phyloP scores from a whole-genome alignment of 2,888 invertebrate species.

The Drosophila melanocephala region DNA sequence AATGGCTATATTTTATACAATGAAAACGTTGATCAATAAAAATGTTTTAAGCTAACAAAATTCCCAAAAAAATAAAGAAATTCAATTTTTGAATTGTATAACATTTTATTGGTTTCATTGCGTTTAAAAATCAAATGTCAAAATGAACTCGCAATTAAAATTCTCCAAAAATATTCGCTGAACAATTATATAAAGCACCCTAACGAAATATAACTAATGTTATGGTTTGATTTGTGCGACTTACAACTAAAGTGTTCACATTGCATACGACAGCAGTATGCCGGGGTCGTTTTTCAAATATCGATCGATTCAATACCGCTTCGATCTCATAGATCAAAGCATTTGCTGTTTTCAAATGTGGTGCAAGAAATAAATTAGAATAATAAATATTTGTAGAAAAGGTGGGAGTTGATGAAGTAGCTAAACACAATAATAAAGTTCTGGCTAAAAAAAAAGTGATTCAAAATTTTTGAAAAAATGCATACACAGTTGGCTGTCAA shows the following conservation, averaged over 20 bases:
- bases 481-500: slow-evolving; percentile 47
- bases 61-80: background rate
- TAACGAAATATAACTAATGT: slow-evolving; percentile 53
- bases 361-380: slow-evolving; percentile 39
- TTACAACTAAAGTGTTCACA: slow-evolving; percentile 46
- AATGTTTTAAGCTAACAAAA: background rate
- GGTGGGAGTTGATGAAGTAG: slow-evolving; percentile 6
- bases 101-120: slow-evolving; percentile 64
- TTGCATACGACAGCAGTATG: slow-evolving; percentile 5
- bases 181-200: slow-evolving; percentile 60
- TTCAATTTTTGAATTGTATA: slow-evolving; percentile 11
- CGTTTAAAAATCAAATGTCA: slow-evolving; percentile 52
- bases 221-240: slow-evolving; percentile 59
- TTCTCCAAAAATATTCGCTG: slow-evolving; percentile 67
- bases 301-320: slow-evolving; percentile 8
- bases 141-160: slow-evolving; percentile 37
- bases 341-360: background rate
- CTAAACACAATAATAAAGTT: background rate
- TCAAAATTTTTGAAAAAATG: slow-evolving; percentile 18
- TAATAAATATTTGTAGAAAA: slow-evolving; percentile 26
- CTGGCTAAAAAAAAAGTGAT: background rate
- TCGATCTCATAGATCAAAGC: slow-evolving; percentile 5
- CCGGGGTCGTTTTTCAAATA: slow-evolving; percentile 15
- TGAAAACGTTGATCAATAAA: background rate
- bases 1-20: no score